Base-by-base conservation (phyloP, 2,888 invertebrate species). In the Vannuccia rotundouncinata region DNA sequence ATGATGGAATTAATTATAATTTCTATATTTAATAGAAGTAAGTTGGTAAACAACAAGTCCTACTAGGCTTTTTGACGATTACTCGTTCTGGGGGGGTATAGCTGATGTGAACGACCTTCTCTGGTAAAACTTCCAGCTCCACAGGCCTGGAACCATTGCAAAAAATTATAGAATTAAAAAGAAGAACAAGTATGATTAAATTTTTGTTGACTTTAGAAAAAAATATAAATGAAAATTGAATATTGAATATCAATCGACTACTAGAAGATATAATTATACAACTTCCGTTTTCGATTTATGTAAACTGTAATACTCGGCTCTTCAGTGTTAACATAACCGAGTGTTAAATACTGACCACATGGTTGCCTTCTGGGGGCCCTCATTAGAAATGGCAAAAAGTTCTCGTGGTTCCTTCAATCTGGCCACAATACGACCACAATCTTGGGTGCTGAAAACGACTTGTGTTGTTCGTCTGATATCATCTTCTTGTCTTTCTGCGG, bases 61-160 rank as follows among this genome's bases (percentile, higher is more conserved):
- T n/a, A n/a, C n/a, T n/a, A n/a, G n/a, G n/a, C n/a, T n/a, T n/a
- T n/a, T n/a, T n/a, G n/a, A n/a, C n/a, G n/a, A n/a, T n/a, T 86
- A 95, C 95, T 73, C 93, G 92, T 59, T 90, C 89, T 0, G 91
- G 87, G 1, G 94, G 92, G 82, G 90, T 90, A 89, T 92, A 92
- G 59, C 91, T 91, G 84, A 94, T 91, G 86, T 95, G 95, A 83
- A 91, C 90, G 83, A 95, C 91, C 85, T 92, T 91, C 85, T 93
- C 93, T 84, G 93, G 92, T 83, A 94, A 90, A 77, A 95, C 94
- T 93, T 95, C 86, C 17, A 87, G 84, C 74, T 87, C 87, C 31
- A 86, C 83, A 0, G 88, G 88, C 88, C 88, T 87, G 83, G 31
- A 83, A 82, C 78, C 81, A 79, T 25, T n/a, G n/a, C n/a, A n/a